Percentiles rank a stretch among this genome's conserved stretches.
Evolutionary conservation across 1,140 invertebrate genomes (phyloP).

Genomic region (Drosophila prosaltans): DNA sequence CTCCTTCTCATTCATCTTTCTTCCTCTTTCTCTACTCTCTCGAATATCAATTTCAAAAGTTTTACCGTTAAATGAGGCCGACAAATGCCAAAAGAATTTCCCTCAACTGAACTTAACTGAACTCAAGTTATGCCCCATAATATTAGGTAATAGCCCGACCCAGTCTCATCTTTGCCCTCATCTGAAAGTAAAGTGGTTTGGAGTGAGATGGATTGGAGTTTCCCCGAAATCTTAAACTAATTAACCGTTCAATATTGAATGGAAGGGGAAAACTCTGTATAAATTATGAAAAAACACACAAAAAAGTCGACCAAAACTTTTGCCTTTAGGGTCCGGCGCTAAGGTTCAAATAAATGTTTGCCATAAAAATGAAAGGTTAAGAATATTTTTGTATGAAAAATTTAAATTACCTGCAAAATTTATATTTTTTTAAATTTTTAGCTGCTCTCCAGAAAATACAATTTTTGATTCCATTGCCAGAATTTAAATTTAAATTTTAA

Average conservation of each 20-base stretch:
- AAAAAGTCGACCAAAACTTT: not conserved
- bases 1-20: conserved; percentile 5
- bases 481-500: too few species aligned
- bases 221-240: conserved; percentile 54
- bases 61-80: conserved; percentile 55
- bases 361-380: not conserved
- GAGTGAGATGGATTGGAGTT: conserved; percentile 21
- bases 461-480: too few species aligned
- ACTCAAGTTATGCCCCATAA: conserved; percentile 28
- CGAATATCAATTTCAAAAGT: conserved; percentile 57
- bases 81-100: conserved; percentile 44
- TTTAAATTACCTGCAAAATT: not conserved
- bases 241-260: conserved; percentile 43
- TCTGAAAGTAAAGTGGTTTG: not conserved
- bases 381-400: not conserved
- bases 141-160: conserved; percentile 52
- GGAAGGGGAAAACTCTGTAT: conserved; percentile 17
- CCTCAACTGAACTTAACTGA: conserved; percentile 20
- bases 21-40: conserved; percentile 32
- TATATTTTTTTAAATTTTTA: too few species aligned
- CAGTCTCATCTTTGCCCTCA: conserved; percentile 24
- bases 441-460: too few species aligned
- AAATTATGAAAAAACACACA: conserved; percentile 30
- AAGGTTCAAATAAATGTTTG: conserved; percentile 34
- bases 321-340: conserved; percentile 55